A percentile compares a stretch with the other conserved stretches of the same genome.
Evolutionary conservation across 2,797 vertebrate genomes (phyloP).

Genomic region (Clarias platycephalus): DNA sequence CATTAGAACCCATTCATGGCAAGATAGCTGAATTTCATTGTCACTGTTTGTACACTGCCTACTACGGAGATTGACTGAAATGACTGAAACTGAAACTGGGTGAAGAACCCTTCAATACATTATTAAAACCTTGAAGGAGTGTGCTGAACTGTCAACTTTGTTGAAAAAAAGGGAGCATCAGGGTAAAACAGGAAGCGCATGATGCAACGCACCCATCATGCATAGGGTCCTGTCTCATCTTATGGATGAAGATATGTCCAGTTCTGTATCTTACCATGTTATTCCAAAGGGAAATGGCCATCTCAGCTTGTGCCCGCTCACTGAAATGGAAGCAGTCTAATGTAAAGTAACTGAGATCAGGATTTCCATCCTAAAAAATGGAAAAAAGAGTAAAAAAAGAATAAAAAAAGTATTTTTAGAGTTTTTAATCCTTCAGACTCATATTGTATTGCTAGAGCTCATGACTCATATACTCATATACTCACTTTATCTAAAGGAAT

Average conservation of each 20-base stretch:
- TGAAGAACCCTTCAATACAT: too few species aligned
- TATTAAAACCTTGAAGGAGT: too few species aligned
- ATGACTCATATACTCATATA: conserved; percentile 11
- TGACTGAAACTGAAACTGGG: too few species aligned
- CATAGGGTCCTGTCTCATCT: neutral
- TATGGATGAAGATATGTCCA: neutral
- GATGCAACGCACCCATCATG: too few species aligned
- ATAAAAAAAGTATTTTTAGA: neutral
- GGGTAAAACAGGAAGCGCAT: too few species aligned
- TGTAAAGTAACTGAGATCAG: conserved; percentile 83
- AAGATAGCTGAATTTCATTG: too few species aligned
- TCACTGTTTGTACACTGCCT: too few species aligned
- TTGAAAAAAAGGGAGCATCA: too few species aligned
- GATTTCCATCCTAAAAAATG: conserved; percentile 66
- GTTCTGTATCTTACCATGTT: conserved; percentile 81
- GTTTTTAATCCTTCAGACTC: neutral
- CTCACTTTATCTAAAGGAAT: conserved; percentile 78
- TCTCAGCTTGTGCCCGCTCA: conserved; percentile 80
- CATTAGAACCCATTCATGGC: neutral
- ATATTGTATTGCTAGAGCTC: neutral
- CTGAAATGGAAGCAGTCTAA: conserved; percentile 86
- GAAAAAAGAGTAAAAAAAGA: neutral
- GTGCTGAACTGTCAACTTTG: too few species aligned
- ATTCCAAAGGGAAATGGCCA: conserved; percentile 90
- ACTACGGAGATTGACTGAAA: too few species aligned